phyloP scores from a whole-genome alignment of 2,888 invertebrate genomes.

The Arrhopalites spinosus region DNA sequence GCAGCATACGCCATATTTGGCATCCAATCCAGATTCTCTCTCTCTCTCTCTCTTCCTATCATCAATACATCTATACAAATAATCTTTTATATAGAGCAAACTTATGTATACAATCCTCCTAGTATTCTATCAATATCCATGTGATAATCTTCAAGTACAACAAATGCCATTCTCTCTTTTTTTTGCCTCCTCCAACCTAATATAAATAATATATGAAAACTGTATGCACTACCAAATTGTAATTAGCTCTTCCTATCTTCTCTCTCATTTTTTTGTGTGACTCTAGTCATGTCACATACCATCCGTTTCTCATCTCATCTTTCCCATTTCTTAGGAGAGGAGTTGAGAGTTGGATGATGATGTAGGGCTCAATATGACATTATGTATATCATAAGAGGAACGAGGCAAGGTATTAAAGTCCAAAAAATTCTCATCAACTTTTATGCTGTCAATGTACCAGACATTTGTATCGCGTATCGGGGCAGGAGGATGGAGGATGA shows the following conservation, averaged over 20 bases:
- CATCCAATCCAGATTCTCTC: conserved; percentile 33
- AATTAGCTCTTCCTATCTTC: conserved; percentile 13
- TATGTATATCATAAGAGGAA: no score
- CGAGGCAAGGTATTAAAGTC: no score
- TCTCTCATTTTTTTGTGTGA: no score
- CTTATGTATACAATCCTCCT: neutral
- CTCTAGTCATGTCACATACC: no score
- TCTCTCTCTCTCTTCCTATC: neutral
- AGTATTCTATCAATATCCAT: neutral
- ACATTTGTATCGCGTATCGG: no score
- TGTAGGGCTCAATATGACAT: no score
- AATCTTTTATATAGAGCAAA: neutral
- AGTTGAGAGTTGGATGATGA: no score
- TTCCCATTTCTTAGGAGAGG: no score
- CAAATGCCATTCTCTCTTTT: neutral
- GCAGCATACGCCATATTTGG: conserved; percentile 43
- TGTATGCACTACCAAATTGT: neutral
- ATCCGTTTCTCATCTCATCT: no score
- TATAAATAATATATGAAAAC: neutral
- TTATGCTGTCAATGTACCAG: no score
- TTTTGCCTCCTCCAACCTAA: neutral
- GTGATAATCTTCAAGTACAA: neutral
- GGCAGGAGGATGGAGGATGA: neutral
- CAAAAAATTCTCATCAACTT: no score
- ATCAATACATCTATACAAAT: neutral